Conservation (phyloP, 2,113 vertebrate species). For the Tragelaphus strepsiceros region DNA sequence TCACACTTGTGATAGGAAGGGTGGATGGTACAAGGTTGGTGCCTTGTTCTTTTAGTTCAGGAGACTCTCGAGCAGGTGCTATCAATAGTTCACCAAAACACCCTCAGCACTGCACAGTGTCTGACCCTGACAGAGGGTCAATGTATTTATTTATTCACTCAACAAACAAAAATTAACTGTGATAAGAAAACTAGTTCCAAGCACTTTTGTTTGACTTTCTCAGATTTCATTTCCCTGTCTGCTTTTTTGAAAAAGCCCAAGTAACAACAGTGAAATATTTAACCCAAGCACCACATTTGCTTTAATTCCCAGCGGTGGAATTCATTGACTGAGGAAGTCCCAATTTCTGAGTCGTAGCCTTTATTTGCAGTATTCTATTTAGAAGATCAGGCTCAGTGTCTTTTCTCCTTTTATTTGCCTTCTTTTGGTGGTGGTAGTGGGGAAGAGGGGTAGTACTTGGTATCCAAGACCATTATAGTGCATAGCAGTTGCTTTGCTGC, state of each 20-base stretch:
- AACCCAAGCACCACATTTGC: not conserved
- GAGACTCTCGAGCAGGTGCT: not conserved
- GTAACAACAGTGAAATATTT: not conserved
- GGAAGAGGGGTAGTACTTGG: not conserved
- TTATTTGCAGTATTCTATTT: constrained; percentile 16
- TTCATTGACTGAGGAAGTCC: not conserved
- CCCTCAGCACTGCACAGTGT: not conserved
- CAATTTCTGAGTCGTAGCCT: not conserved
- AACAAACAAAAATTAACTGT: not conserved
- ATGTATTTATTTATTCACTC: not conserved
- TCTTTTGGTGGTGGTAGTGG: not conserved
- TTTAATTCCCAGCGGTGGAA: not conserved
- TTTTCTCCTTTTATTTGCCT: not conserved
- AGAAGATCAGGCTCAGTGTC: not conserved
- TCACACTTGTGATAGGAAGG: not conserved
- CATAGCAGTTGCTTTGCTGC: not conserved
- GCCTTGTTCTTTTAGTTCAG: not conserved
- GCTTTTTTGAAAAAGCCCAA: not conserved
- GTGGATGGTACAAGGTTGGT: not conserved
- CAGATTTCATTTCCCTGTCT: not conserved
- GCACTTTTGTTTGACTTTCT: not conserved
- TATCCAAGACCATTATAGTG: not conserved
- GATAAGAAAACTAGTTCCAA: not conserved
- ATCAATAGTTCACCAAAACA: not conserved
- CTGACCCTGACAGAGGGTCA: not conserved